These are phyloP conservation scores for Myanophis thanlyinensis DNA, from an alignment of 2,113 vertebrate genomes.

Conservation along the genomic window DNA sequence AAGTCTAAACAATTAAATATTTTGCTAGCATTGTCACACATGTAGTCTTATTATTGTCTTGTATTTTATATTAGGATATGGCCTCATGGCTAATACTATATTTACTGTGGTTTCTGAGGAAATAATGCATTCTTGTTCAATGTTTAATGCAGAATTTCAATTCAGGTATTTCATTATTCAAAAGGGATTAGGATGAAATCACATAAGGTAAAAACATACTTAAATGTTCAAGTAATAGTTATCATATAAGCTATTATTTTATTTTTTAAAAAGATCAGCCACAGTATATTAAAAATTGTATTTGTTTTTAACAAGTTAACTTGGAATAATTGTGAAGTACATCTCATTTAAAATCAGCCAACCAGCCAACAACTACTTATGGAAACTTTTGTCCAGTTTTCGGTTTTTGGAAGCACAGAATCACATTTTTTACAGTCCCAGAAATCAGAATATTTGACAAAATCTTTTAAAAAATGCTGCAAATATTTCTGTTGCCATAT, in stretches of 20 bases:
- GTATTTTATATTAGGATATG: neutral
- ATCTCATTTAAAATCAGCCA: neutral
- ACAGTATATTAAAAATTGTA: neutral
- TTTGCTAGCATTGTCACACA: neutral
- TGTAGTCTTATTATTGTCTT: neutral
- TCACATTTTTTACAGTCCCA: neutral
- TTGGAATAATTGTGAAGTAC: neutral
- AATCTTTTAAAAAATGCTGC: neutral
- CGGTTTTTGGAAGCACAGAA: neutral
- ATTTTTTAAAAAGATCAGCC: neutral
- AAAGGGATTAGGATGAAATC: neutral
- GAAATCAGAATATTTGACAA: neutral
- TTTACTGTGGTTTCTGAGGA: neutral
- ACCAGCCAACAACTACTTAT: neutral
- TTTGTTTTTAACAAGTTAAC: neutral
- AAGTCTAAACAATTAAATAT: neutral
- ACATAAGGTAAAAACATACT: neutral
- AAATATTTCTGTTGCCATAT: neutral
- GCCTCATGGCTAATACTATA: neutral
- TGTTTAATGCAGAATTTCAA: neutral
- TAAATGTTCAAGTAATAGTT: neutral
- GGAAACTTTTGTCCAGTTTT: neutral
- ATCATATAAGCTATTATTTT: neutral
- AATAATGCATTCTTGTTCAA: neutral
- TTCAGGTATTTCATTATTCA: neutral